Percentiles rank a stretch among this genome's conserved stretches.
These are phyloP conservation scores for Dufourea novaeangliae DNA, from an alignment of 1,140 invertebrate species.

Conservation along the genomic window DNA sequence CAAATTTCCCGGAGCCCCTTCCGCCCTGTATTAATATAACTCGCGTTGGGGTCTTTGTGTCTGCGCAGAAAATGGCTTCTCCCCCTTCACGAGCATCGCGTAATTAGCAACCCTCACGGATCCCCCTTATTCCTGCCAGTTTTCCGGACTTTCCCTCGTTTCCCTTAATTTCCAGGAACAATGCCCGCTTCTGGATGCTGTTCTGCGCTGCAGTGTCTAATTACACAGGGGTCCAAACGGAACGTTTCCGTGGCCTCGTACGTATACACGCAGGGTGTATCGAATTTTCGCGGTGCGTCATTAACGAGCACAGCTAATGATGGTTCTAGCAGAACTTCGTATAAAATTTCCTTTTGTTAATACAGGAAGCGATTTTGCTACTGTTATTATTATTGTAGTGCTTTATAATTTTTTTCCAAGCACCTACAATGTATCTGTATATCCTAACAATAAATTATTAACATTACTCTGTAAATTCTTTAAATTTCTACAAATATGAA, in stretches of 20 bases:
- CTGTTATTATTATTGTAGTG: too few species aligned
- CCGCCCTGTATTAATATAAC: constrained; percentile 71
- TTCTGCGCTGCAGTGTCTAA: constrained; percentile 80
- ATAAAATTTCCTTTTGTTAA: too few species aligned
- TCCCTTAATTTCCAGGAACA: constrained; percentile 80
- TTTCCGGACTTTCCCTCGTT: constrained; percentile 76
- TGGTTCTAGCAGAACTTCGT: too few species aligned
- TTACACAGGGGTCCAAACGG: constrained; percentile 69
- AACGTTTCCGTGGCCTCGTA: constrained; percentile 16
- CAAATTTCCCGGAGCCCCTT: constrained; percentile 43
- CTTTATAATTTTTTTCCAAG: too few species aligned
- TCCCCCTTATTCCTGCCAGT: constrained; percentile 56
- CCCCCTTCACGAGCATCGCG: constrained; percentile 62
- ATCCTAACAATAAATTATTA: too few species aligned
- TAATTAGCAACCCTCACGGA: constrained; percentile 76
- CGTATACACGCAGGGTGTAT: constrained; percentile 27
- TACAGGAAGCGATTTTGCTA: too few species aligned
- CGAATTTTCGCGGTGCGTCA: background rate
- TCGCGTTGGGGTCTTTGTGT: constrained; percentile 44
- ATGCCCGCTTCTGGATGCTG: constrained; percentile 72
- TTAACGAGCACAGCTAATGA: too few species aligned
- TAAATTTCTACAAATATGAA: too few species aligned
- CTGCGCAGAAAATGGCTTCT: constrained; percentile 67
- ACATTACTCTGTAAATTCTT: too few species aligned
- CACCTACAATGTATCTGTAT: too few species aligned